Percentiles rank a stretch among this genome's conserved stretches.
These are phyloP conservation scores for Drosophila neonasuta DNA, from an alignment of 2,888 invertebrate genomes.

Conservation along the genomic window DNA sequence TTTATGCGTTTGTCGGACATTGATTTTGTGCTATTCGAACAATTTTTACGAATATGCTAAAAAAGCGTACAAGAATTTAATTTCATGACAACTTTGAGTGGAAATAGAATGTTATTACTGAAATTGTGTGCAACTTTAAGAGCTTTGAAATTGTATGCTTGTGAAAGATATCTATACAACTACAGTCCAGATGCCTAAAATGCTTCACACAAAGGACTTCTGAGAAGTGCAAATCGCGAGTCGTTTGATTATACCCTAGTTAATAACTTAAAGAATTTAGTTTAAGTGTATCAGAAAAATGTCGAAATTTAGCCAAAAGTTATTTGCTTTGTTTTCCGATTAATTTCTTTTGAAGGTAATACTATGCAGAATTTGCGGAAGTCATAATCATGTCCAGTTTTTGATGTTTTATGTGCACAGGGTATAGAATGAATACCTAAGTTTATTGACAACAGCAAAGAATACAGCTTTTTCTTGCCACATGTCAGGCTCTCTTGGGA, in stretches of 20 bases:
- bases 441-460: constrained; percentile 46
- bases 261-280: neutral
- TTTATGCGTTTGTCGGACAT: constrained; percentile 42
- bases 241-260: neutral
- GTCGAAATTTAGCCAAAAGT: neutral
- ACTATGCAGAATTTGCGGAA: neutral
- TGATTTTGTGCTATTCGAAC: constrained; percentile 27
- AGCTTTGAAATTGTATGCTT: neutral
- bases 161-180: neutral
- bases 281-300: neutral
- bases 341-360: neutral
- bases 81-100: neutral
- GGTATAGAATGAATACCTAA: constrained; percentile 26
- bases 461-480: constrained; percentile 37
- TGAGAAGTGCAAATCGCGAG: neutral
- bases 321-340: neutral
- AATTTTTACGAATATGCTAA: neutral
- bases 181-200: neutral
- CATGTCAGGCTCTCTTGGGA: constrained; percentile 20
- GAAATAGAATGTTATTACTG: constrained; percentile 7
- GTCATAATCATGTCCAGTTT: neutral
- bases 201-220: neutral
- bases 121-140: constrained; percentile 5
- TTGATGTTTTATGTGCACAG: neutral
- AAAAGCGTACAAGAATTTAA: neutral